A percentile compares a stretch with the other conserved stretches of the same genome.
Conservation (phyloP, 2,113 vertebrate genomes). For the Penelope pileata region DNA sequence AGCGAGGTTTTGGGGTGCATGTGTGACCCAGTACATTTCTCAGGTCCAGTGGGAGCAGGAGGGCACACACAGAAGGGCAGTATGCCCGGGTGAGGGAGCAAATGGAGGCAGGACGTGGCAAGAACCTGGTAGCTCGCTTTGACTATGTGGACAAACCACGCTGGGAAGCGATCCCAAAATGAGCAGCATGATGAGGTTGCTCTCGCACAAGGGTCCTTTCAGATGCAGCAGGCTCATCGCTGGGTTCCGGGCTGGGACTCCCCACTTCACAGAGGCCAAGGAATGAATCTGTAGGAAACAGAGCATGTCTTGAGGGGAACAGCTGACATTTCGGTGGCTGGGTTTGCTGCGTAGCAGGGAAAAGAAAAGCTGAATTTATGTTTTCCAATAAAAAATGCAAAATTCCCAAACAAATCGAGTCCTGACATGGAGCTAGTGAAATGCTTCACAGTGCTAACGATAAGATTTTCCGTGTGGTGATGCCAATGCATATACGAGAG, state of each 20-base stretch:
- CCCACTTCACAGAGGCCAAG: neutral
- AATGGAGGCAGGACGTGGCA: neutral
- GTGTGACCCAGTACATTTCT: neutral
- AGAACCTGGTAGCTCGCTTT: neutral
- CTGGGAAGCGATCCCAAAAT: neutral
- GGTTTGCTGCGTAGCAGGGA: neutral
- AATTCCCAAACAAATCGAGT: neutral
- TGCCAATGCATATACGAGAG: constrained; percentile 19
- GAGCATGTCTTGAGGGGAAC: constrained; percentile 2
- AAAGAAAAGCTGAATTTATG: fast-evolving
- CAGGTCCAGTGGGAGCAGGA: neutral
- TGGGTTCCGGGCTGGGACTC: neutral
- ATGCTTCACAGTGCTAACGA: neutral
- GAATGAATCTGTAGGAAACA: neutral
- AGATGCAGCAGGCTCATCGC: neutral
- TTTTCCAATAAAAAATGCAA: neutral
- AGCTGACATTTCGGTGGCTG: neutral
- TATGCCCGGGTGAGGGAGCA: neutral
- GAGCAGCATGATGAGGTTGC: neutral
- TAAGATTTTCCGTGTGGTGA: neutral
- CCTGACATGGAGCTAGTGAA: neutral
- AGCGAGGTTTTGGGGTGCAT: neutral
- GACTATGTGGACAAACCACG: neutral
- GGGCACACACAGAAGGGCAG: fast-evolving
- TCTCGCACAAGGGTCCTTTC: constrained; percentile 1